Conservation (phyloP, 2,113 vertebrate species). For the Notothenia rossii region DNA sequence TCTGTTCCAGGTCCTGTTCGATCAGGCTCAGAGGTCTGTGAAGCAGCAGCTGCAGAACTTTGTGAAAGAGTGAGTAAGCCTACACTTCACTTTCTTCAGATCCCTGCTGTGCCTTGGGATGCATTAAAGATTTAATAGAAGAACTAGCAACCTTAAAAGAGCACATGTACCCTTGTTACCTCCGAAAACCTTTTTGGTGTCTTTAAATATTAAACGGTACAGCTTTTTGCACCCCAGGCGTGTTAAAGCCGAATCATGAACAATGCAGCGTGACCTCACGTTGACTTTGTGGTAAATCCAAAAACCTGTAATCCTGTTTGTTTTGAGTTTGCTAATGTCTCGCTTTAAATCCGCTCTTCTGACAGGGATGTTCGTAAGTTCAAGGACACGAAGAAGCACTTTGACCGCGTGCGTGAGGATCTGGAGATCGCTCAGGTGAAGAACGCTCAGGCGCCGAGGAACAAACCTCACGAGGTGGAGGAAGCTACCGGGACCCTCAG, state of each 20-base stretch:
- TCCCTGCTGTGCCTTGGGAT: background rate
- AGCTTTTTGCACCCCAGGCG: conserved; percentile 3
- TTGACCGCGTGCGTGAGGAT: conserved; percentile 94
- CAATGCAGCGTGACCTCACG: background rate
- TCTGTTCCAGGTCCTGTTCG: conserved; percentile 92
- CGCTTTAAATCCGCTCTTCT: background rate
- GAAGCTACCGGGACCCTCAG: conserved; percentile 91
- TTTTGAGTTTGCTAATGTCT: background rate
- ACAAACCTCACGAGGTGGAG: conserved; percentile 96
- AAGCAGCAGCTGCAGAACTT: conserved; percentile 96
- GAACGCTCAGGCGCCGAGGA: conserved; percentile 94
- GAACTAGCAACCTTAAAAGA: conserved; percentile 34
- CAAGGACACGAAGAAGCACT: conserved; percentile 99
- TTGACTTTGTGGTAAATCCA: background rate
- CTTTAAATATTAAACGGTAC: conserved; percentile 60
- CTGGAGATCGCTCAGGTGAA: conserved; percentile 96
- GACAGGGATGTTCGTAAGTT: conserved; percentile 95
- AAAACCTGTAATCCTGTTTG: background rate
- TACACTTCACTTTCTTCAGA: background rate
- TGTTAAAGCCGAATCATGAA: conserved; percentile 14
- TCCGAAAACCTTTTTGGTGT: conserved; percentile 43
- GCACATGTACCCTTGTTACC: conserved; percentile 6
- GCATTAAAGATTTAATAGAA: conserved; percentile 50
- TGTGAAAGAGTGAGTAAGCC: conserved; percentile 94
- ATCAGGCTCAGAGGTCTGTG: conserved; percentile 96